These are phyloP conservation scores for Bruchidius siliquastri DNA, from an alignment of 2,888 invertebrate genomes.

Conservation along the genomic window DNA sequence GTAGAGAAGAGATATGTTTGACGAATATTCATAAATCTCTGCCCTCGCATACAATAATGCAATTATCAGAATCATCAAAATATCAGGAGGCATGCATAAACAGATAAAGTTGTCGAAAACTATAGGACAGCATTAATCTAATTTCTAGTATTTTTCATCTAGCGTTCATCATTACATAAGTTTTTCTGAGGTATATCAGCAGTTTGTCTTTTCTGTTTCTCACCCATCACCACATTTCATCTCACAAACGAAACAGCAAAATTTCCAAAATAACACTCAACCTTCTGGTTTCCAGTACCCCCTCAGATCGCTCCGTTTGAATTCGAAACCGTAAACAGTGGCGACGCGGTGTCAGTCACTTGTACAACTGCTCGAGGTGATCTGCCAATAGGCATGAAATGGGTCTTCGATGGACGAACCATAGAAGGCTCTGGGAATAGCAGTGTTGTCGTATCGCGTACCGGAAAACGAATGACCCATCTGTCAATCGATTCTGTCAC, in stretches of 20 bases:
- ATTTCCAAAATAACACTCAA: not conserved
- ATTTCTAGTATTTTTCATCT: too few relatives aligned
- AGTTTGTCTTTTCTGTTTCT: not conserved
- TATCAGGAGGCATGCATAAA: too few relatives aligned
- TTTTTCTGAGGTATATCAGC: too few relatives aligned
- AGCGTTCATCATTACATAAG: too few relatives aligned
- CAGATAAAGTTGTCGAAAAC: too few relatives aligned
- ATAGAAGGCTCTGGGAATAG: slow-evolving; percentile 34
- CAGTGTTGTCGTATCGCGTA: slow-evolving; percentile 45
- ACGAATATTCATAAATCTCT: too few relatives aligned
- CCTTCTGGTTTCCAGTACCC: slow-evolving; percentile 25
- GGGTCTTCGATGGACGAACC: slow-evolving; percentile 44
- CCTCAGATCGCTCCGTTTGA: slow-evolving; percentile 47
- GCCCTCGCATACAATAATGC: too few relatives aligned
- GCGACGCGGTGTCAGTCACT: slow-evolving; percentile 58
- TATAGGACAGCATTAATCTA: too few relatives aligned
- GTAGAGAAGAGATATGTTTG: too few relatives aligned
- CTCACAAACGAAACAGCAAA: not conserved
- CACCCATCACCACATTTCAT: not conserved
- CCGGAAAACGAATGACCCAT: slow-evolving; percentile 51
- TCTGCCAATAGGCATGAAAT: slow-evolving; percentile 49
- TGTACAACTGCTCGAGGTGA: slow-evolving; percentile 67
- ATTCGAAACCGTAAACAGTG: slow-evolving; percentile 57
- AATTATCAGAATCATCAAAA: too few relatives aligned
- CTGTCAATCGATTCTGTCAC: slow-evolving; percentile 52